These are phyloP conservation scores for Xestia sexstrigata DNA, from an alignment of 2,888 invertebrate genomes.

Conservation along the genomic window DNA sequence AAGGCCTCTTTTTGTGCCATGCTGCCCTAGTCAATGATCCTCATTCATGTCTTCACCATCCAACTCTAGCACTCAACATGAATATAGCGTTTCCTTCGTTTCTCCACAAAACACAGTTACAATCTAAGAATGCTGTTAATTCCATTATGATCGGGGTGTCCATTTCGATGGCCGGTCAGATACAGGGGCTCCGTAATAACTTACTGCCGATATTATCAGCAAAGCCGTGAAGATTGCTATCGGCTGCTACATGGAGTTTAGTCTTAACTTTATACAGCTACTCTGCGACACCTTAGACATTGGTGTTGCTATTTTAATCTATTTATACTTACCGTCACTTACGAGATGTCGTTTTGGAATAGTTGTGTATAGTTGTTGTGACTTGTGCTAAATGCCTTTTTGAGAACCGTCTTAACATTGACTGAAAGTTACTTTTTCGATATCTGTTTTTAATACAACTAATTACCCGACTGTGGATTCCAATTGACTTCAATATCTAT, in stretches of 20 bases:
- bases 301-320: slow-evolving; percentile 24
- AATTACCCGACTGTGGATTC: not conserved
- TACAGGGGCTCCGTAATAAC: slow-evolving; percentile 45
- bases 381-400: not conserved
- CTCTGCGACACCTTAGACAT: slow-evolving; percentile 28
- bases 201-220: slow-evolving; percentile 56
- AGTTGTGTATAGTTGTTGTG: not conserved
- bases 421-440: not conserved
- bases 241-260: slow-evolving; percentile 44
- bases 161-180: slow-evolving; percentile 51
- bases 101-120: slow-evolving; percentile 17
- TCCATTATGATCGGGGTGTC: slow-evolving; percentile 54
- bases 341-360: too few species aligned
- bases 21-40: not conserved
- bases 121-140: slow-evolving; percentile 43
- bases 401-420: not conserved
- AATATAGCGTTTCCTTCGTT: not conserved
- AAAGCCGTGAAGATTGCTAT: slow-evolving; percentile 61
- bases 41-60: not conserved
- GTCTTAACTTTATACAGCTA: slow-evolving; percentile 29
- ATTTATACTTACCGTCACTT: not conserved
- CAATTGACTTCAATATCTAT: too few species aligned
- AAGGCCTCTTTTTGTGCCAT: not conserved
- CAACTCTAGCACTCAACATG: not conserved
- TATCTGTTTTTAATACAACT: not conserved